Evolutionary conservation across 1,140 invertebrate species (phyloP).

Genomic region (Drosophila burlai): DNA sequence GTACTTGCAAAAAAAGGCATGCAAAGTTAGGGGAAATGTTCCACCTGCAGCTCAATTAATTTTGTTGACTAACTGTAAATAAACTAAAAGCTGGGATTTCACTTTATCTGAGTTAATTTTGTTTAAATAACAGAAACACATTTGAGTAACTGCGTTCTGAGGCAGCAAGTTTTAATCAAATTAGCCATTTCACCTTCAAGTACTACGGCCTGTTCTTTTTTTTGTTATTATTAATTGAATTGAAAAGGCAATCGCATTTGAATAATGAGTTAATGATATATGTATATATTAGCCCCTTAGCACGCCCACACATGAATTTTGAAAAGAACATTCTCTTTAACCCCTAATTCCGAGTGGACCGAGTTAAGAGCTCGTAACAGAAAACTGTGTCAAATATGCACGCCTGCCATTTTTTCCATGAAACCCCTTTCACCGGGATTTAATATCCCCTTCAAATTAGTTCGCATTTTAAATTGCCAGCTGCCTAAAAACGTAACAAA

Average conservation of each 20-base stretch:
- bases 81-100: constrained; percentile 3
- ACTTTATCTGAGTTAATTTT: not conserved
- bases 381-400: constrained; percentile 20
- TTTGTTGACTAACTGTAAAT: constrained; percentile 4
- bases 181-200: not conserved
- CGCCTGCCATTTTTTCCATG: constrained; percentile 8
- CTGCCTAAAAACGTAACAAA: constrained; percentile 15
- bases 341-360: not conserved
- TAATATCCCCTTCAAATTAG: constrained; percentile 52
- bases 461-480: constrained; percentile 58
- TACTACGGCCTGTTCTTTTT: not conserved
- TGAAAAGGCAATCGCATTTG: not conserved
- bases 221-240: not conserved
- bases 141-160: not conserved
- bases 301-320: constrained; percentile 1
- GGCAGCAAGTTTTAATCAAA: constrained; percentile 1
- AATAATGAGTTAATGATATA: no score
- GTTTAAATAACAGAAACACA: not conserved
- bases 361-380: not conserved
- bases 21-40: not conserved
- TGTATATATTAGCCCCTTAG: not conserved
- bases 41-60: constrained; percentile 8
- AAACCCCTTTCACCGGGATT: constrained; percentile 14
- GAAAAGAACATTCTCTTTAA: constrained; percentile 5
- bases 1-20: not conserved